These are phyloP conservation scores for Menidia menidia DNA, from an alignment of 2,797 vertebrate genomes.

Conservation along the genomic window DNA sequence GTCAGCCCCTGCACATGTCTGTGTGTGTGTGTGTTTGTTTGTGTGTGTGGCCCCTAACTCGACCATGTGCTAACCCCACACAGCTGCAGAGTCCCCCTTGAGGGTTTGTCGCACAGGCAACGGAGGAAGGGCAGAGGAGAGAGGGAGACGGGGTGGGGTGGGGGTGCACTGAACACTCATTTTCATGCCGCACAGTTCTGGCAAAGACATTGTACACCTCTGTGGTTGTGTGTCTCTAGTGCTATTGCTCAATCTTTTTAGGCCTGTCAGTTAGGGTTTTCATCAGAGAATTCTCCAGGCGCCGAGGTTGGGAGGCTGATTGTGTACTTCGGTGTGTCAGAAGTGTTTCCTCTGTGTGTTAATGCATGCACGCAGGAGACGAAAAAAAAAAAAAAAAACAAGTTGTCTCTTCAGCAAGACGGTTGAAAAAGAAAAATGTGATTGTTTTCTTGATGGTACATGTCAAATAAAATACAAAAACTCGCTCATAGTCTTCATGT, in stretches of 20 bases:
- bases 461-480: constrained; percentile 17
- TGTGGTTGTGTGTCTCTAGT: constrained; percentile 69
- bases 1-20: constrained; percentile 32
- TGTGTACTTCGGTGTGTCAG: constrained; percentile 56
- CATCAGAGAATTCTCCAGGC: constrained; percentile 68
- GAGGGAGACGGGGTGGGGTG: background rate
- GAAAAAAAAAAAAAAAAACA: constrained; percentile 37
- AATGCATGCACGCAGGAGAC: constrained; percentile 30
- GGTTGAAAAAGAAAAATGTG: constrained; percentile 51
- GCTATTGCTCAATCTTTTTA: constrained; percentile 80
- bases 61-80: constrained; percentile 82
- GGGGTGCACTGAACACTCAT: constrained; percentile 64
- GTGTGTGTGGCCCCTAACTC: constrained; percentile 80
- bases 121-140: constrained; percentile 62
- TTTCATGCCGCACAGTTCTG: constrained; percentile 74
- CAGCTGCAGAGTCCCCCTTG: constrained; percentile 81
- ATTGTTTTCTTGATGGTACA: constrained; percentile 22
- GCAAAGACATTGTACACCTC: constrained; percentile 72
- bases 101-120: constrained; percentile 78
- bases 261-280: constrained; percentile 75
- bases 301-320: constrained; percentile 52
- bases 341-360: constrained; percentile 48
- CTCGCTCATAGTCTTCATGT: constrained; percentile 3
- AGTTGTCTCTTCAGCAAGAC: constrained; percentile 28
- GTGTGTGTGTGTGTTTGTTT: constrained; percentile 57